phyloP scores from a whole-genome alignment of 2,113 vertebrate species.

The Cyrtonyx montezumae region DNA sequence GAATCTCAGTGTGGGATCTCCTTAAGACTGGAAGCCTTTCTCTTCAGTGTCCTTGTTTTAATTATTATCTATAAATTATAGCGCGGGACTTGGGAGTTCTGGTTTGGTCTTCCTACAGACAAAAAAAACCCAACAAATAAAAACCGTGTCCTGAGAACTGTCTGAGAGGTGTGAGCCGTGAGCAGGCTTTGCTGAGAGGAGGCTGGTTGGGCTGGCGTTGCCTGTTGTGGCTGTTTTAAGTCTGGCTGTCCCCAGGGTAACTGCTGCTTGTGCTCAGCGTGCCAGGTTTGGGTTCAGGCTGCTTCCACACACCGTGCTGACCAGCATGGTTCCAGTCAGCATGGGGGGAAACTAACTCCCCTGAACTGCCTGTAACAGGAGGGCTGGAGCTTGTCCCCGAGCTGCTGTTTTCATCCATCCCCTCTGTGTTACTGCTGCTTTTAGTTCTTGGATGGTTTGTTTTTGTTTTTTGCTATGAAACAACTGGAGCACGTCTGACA shows the following conservation, averaged over 20 bases:
- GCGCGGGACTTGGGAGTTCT: not conserved
- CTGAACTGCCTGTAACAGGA: not conserved
- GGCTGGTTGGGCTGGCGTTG: not conserved
- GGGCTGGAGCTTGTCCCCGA: not conserved
- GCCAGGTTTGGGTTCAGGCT: not conserved
- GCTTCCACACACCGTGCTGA: not conserved
- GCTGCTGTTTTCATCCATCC: not conserved
- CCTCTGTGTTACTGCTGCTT: not conserved
- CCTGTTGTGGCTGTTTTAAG: not conserved
- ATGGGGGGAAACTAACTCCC: accelerated
- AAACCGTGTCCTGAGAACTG: not conserved
- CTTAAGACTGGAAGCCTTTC: not conserved
- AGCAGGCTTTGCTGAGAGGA: not conserved
- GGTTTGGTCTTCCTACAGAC: not conserved
- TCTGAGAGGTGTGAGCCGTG: not conserved
- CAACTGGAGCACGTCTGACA: not conserved
- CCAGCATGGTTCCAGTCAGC: not conserved
- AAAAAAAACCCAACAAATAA: not conserved
- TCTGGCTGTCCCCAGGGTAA: not conserved
- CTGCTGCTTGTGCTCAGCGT: not conserved
- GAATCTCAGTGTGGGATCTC: not conserved
- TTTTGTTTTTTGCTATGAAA: not conserved
- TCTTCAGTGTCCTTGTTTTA: not conserved
- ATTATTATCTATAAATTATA: not conserved
- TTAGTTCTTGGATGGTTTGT: not conserved